These are phyloP conservation scores for Drosophila helvetica DNA, from an alignment of 2,888 invertebrate species.

Conservation along the genomic window DNA sequence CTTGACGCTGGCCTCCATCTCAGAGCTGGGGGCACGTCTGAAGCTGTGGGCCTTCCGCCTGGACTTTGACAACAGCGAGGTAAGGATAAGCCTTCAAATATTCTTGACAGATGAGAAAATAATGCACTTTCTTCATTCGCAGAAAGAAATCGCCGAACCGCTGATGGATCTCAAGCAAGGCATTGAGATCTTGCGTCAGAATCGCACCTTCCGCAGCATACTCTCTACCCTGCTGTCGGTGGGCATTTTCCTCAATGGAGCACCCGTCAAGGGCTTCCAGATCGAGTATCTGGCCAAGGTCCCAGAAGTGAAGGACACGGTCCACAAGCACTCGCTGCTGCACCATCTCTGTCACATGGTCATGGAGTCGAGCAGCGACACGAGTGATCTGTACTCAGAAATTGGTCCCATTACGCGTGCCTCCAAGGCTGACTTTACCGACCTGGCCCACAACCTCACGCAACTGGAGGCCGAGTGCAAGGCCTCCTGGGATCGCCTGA, in stretches of 20 bases:
- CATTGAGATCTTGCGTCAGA: constrained; percentile 94
- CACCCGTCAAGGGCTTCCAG: constrained; percentile 97
- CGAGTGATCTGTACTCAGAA: constrained; percentile 98
- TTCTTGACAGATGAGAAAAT: too few relatives aligned
- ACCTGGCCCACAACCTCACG: constrained; percentile 92
- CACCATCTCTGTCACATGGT: constrained; percentile 99
- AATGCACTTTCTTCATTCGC: constrained; percentile 49
- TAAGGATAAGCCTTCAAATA: constrained; percentile 80
- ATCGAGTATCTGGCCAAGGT: constrained; percentile 98
- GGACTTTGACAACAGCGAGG: constrained; percentile 98
- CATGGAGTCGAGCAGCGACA: constrained; percentile 97
- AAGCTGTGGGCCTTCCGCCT: constrained; percentile 99
- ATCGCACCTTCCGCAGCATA: constrained; percentile 97
- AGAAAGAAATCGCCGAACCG: constrained; percentile 98
- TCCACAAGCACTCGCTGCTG: constrained; percentile 98
- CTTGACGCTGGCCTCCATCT: constrained; percentile 97
- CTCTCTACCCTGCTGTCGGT: constrained; percentile 96
- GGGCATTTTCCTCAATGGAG: constrained; percentile 98
- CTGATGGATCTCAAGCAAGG: constrained; percentile 99
- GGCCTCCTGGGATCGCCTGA: constrained; percentile 97
- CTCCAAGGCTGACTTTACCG: constrained; percentile 97
- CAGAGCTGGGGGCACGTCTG: constrained; percentile 95
- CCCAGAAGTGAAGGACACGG: constrained; percentile 99
- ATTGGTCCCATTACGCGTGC: constrained; percentile 95
- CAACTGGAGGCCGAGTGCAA: constrained; percentile 98